Conservation (phyloP, 1,140 invertebrate species). For the Ridgeia piscesae region DNA sequence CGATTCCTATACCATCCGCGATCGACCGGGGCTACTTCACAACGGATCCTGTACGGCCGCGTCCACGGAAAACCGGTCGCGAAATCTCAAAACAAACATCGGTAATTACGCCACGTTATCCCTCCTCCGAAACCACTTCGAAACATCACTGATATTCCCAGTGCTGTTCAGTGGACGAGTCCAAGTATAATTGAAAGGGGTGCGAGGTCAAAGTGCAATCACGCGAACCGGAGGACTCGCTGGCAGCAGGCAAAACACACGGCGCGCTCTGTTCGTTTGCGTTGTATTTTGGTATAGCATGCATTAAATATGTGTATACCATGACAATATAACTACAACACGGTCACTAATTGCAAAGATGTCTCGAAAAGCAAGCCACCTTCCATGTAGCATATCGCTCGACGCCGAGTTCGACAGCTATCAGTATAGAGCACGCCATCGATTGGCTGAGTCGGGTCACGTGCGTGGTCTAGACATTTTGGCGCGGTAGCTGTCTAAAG, state of each 20-base stretch:
- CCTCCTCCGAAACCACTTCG: constrained; percentile 3
- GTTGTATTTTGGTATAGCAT: not conserved
- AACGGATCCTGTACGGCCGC: not conserved
- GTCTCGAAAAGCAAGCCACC: not conserved
- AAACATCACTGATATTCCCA: constrained; percentile 5
- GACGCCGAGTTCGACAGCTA: constrained; percentile 5
- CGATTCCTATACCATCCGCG: not conserved
- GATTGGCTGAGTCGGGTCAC: constrained; percentile 47
- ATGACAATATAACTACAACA: not conserved
- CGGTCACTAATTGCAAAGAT: constrained; percentile 2
- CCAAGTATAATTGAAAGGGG: constrained; percentile 1
- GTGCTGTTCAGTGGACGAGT: not conserved
- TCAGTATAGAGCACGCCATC: constrained; percentile 34
- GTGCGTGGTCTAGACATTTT: constrained; percentile 55
- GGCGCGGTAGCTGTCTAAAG: constrained; percentile 43
- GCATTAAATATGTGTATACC: not conserved
- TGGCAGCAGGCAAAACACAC: not conserved
- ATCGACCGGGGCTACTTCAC: not conserved
- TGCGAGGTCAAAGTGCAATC: not conserved
- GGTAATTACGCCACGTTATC: not conserved
- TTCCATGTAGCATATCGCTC: not conserved
- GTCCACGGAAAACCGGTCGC: not conserved
- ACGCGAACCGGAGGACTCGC: not conserved
- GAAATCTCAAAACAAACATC: constrained; percentile 1
- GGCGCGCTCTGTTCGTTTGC: not conserved